Evolutionary conservation across 2,113 vertebrate species (phyloP).

Genomic region (Ochotona princeps): DNA sequence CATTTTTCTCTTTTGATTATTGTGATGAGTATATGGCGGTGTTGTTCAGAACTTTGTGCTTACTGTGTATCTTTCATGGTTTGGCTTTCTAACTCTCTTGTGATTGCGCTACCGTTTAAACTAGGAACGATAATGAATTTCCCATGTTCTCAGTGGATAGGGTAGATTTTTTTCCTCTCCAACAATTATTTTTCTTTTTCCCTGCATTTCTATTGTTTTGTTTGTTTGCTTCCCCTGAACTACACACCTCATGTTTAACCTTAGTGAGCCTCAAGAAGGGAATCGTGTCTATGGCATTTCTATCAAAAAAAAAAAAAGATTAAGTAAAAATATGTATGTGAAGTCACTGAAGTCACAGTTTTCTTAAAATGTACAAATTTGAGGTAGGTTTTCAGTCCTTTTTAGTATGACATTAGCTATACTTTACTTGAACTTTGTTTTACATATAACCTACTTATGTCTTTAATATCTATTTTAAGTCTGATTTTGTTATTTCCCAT

Average conservation of each 20-base stretch:
- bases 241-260: neutral
- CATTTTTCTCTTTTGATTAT: neutral
- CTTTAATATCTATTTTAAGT: neutral
- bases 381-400: neutral
- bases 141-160: neutral
- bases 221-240: neutral
- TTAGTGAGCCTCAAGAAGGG: neutral
- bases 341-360: neutral
- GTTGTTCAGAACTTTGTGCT: neutral
- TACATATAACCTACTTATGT: neutral
- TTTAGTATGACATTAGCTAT: neutral
- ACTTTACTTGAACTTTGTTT: neutral
- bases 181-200: slow-evolving; percentile 9
- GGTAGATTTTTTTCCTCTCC: neutral
- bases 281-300: neutral
- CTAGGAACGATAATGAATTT: neutral
- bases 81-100: neutral
- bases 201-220: neutral
- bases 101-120: neutral
- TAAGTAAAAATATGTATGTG: neutral
- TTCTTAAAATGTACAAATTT: neutral
- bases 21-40: neutral
- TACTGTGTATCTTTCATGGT: neutral
- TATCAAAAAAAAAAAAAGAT: slow-evolving; percentile 15
- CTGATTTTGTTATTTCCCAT: neutral